Evolutionary conservation across 1,140 invertebrate species (phyloP).

Genomic region (Hydropsyche tenuis): DNA sequence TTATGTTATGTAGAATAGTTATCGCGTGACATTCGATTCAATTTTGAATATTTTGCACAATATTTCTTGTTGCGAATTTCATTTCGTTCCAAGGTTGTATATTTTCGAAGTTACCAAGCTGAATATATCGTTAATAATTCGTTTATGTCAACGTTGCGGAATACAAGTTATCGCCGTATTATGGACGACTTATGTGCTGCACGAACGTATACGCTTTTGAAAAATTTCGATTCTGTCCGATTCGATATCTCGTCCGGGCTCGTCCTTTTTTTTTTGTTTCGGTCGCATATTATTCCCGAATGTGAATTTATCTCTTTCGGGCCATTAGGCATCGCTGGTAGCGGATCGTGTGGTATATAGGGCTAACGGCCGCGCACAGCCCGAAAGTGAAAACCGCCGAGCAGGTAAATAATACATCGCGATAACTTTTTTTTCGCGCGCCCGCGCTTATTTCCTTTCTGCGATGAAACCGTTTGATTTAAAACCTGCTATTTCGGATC

Average conservation of each 20-base stretch:
- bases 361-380: not conserved
- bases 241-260: constrained; percentile 30
- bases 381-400: constrained; percentile 12
- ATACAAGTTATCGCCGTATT: too few species aligned
- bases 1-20: too few species aligned
- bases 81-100: too few species aligned
- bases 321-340: constrained; percentile 31
- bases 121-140: too few species aligned
- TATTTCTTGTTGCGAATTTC: too few species aligned
- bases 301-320: constrained; percentile 33
- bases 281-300: constrained; percentile 13
- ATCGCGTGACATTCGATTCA: too few species aligned
- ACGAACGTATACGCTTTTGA: too few species aligned
- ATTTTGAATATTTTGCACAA: too few species aligned
- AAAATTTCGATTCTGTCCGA: not conserved
- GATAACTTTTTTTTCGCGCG: constrained; percentile 1
- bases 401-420: constrained; percentile 2
- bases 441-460: constrained; percentile 1
- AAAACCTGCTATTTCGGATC: not conserved
- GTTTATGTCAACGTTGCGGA: too few species aligned
- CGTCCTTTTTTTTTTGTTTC: constrained; percentile 23
- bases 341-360: not conserved
- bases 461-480: constrained; percentile 30
- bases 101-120: too few species aligned
- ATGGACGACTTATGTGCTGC: too few species aligned